Conservation (phyloP, 2,888 invertebrate species). For the Megalurothrips usitatus region DNA sequence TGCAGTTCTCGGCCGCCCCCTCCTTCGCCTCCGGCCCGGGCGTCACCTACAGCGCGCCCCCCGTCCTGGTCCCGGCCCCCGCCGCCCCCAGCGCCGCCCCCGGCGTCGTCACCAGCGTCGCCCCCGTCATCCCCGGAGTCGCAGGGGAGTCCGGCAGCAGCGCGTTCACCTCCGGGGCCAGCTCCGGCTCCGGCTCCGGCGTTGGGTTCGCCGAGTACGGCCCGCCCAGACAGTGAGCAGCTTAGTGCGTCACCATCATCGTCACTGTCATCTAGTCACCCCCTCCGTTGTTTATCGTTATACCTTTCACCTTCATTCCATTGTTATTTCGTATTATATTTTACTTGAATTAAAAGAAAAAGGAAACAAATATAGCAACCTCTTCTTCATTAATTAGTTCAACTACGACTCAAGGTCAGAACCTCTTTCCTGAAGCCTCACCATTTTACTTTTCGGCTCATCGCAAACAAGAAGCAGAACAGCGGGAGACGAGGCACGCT, state of each 20-base stretch:
- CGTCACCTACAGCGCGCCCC: not conserved
- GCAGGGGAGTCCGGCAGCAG: not conserved
- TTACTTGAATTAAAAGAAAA: no score
- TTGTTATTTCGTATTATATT: not conserved
- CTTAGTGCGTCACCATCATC: not conserved
- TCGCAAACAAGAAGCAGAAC: no score
- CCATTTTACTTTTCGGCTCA: no score
- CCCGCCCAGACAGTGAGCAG: not conserved
- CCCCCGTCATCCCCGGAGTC: no score
- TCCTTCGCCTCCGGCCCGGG: not conserved
- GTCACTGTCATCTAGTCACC: not conserved
- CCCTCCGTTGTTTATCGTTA: not conserved
- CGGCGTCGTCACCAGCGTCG: not conserved
- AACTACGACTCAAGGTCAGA: no score
- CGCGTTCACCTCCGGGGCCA: not conserved
- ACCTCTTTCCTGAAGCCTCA: no score
- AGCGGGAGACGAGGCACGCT: no score
- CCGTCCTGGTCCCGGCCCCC: not conserved
- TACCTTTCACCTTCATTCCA: not conserved
- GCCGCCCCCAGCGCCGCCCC: not conserved
- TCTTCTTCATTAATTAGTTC: no score
- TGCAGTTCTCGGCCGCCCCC: conserved; percentile 9
- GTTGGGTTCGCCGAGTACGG: not conserved
- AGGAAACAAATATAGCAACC: no score
- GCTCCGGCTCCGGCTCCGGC: not conserved